Evolutionary conservation across 2,888 invertebrate genomes (phyloP), one percentile per base, ranked within the genome.

Genomic region (Plemyria rubiginata): DNA sequence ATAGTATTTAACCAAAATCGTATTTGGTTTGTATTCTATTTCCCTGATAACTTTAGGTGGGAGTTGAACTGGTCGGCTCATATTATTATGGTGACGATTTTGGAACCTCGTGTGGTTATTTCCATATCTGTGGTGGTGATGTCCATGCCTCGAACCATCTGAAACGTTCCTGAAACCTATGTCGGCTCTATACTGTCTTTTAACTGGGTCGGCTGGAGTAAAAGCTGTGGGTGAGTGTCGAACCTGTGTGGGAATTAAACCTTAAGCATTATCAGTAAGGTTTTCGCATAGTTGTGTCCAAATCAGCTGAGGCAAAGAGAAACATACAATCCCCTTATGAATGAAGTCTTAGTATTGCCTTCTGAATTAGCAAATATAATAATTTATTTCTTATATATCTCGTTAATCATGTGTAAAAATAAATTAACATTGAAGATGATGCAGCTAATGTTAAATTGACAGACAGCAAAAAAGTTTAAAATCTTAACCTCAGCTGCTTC

Each of bases 261-360:
- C 60, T 62, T 66, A 65, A 65, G 58, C 66, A 66, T 53, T 66
- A 65, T 65, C 54, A 60, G 60, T 57, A 41, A 65, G 65, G 58
- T 59, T 56, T 55, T 60, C 32, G 50, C 46, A 54, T 51, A 32
- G 36, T 7, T 50, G 41, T 54, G 60, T 54, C 53, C 49, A 64
- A 60, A 64, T 57, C 60, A 65, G 60, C 56, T 46, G 60, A 60
- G 65, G 51, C 40, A 36, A 38, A 15, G 36, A 2, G 11, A 38
- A 45, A 16, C 16, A 9, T 11, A 43, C 15, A 15, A 16, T 38
- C 16, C 16, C 9, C 45, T 7, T 40, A 40, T 4, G 12, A 12
- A 40, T 43, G 1, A 43, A 7, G 15, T 43, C 2, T n/a, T 4
- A 12, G n/a, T 15, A 7, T 15, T 7, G 13, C 15, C 8, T 40